These are phyloP conservation scores for Melanargia galathea DNA, from an alignment of 2,888 invertebrate species.

Conservation along the genomic window DNA sequence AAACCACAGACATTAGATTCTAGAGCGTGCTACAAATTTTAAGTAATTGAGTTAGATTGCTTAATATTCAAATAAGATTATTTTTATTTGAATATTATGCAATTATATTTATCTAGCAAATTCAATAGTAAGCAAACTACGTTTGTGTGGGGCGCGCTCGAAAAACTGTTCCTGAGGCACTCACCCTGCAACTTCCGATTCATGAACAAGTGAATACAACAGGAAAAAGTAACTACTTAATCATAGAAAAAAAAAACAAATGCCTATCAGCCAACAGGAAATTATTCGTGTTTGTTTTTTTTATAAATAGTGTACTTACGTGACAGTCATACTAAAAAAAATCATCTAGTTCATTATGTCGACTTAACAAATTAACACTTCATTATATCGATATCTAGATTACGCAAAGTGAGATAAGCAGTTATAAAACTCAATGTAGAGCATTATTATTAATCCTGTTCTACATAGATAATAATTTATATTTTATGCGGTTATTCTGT, in stretches of 20 bases:
- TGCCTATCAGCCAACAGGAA: background rate
- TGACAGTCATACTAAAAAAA: background rate
- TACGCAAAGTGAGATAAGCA: conserved; percentile 1
- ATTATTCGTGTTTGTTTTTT: background rate
- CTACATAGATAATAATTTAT: conserved; percentile 11
- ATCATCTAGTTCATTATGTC: conserved; percentile 5
- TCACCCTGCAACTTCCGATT: no score
- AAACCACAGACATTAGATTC: no score
- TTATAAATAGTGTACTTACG: background rate
- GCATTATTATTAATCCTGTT: background rate
- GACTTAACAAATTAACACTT: no score
- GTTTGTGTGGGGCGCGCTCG: no score
- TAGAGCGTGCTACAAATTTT: no score
- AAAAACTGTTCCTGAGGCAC: no score
- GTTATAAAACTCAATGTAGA: background rate
- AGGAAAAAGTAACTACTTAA: background rate
- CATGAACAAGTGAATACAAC: no score
- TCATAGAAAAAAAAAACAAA: conserved; percentile 4
- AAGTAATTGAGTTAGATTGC: no score
- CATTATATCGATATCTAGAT: background rate
- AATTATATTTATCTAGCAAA: no score
- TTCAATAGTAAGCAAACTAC: no score
- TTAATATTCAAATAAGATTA: no score
- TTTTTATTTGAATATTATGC: no score
- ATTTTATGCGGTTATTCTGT: background rate